These are phyloP conservation scores for Hirtodrosophila trivittata DNA, from an alignment of 2,888 invertebrate species.

Conservation along the genomic window DNA sequence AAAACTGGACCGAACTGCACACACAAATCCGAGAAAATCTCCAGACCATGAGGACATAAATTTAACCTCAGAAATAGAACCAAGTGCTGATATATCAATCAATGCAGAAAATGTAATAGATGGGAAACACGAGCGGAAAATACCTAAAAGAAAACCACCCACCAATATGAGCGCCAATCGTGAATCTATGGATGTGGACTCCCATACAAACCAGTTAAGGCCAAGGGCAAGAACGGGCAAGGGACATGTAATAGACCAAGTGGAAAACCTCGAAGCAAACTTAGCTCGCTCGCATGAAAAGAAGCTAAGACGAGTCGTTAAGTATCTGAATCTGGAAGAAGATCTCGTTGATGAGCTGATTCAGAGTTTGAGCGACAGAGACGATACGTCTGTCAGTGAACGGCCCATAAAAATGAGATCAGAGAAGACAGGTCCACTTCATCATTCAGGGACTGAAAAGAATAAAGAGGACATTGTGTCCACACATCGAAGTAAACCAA, in stretches of 20 bases:
- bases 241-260: no score
- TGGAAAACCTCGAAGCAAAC: conserved; percentile 5
- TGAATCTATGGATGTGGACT: background rate
- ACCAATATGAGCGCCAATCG: background rate
- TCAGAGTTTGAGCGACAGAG: background rate
- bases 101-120: background rate
- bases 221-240: background rate
- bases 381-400: background rate
- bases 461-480: no score
- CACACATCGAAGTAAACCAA: background rate
- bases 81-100: background rate
- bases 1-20: background rate
- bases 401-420: background rate
- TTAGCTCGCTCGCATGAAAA: background rate
- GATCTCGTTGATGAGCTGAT: background rate
- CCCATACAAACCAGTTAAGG: background rate
- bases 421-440: background rate
- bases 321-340: conserved; percentile 13
- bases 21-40: background rate
- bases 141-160: background rate
- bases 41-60: background rate
- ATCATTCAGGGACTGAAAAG: background rate
- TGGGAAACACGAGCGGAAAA: background rate
- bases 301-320: background rate
- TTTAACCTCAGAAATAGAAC: conserved; percentile 6